phyloP scores from a whole-genome alignment of 2,888 invertebrate genomes.

The Philereme vetulata region DNA sequence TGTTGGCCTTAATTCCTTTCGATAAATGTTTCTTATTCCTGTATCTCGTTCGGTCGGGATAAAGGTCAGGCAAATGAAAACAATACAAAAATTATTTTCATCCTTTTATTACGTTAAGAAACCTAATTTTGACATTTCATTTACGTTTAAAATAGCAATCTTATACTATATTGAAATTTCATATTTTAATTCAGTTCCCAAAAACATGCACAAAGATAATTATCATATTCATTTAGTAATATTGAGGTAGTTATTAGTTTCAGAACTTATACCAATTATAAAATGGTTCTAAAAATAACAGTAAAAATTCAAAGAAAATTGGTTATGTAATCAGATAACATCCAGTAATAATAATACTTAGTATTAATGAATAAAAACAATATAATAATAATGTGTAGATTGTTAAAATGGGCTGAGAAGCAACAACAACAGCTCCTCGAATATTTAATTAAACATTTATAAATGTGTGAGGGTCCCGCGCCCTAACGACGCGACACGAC shows the following conservation, averaged over 20 bases:
- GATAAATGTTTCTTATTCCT: too few relatives aligned
- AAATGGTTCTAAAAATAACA: constrained; percentile 78
- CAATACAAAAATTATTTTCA: constrained; percentile 53
- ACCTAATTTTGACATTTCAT: constrained; percentile 81
- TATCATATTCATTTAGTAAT: constrained; percentile 82
- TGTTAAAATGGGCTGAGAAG: constrained; percentile 61
- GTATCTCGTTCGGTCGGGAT: too few relatives aligned
- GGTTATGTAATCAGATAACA: constrained; percentile 48
- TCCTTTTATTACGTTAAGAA: constrained; percentile 81
- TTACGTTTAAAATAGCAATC: constrained; percentile 81
- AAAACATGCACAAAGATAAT: constrained; percentile 83
- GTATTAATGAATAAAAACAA: constrained; percentile 54
- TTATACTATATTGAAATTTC: constrained; percentile 77
- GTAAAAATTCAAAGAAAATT: constrained; percentile 63
- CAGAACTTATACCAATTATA: constrained; percentile 83
- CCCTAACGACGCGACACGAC: not conserved
- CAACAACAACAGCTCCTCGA: constrained; percentile 67
- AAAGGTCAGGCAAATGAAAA: constrained; percentile 19
- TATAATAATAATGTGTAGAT: constrained; percentile 60
- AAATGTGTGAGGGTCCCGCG: constrained; percentile 39
- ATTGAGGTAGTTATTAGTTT: constrained; percentile 84
- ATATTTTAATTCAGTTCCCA: constrained; percentile 76
- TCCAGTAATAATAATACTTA: constrained; percentile 52
- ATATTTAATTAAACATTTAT: constrained; percentile 43
- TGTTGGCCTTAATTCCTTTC: too few relatives aligned